Conservation (phyloP, 2,113 vertebrate species). For the Saguinus imperator region DNA sequence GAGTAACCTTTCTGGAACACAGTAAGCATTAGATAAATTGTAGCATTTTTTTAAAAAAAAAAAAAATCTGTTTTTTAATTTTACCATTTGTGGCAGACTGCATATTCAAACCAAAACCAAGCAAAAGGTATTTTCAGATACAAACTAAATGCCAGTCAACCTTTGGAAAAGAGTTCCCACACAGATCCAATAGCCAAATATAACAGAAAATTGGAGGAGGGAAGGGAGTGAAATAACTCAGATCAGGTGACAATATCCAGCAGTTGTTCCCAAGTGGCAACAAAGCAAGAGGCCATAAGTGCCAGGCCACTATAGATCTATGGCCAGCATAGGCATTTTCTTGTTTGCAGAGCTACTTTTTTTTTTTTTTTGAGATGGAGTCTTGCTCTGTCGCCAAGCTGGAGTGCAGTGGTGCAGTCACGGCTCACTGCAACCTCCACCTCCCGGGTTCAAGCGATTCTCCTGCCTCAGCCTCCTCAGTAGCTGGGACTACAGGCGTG, state of each 20-base stretch:
- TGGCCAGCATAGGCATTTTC: neutral
- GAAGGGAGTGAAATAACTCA: neutral
- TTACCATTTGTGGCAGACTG: neutral
- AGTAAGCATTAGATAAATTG: neutral
- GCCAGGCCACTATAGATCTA: neutral
- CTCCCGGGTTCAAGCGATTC: too few species aligned
- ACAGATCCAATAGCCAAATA: neutral
- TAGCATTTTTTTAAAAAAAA: neutral
- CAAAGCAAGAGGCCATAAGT: neutral
- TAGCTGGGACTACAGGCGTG: too few species aligned
- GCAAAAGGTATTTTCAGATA: neutral
- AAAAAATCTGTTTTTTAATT: neutral
- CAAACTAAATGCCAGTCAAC: neutral
- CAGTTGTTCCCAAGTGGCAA: neutral
- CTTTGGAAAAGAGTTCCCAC: neutral
- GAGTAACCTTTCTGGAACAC: neutral
- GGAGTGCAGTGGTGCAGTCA: too few species aligned
- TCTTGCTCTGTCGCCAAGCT: too few species aligned
- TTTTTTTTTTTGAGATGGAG: too few species aligned
- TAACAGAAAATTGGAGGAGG: neutral
- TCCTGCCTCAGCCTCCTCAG: too few species aligned
- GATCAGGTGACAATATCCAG: neutral
- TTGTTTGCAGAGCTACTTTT: constrained; percentile 22
- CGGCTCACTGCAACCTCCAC: too few species aligned
- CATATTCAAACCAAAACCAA: neutral